Evolutionary conservation across 2,888 invertebrate genomes (phyloP), one percentile per base, ranked within the genome.

Genomic region (Exephanes ischioxanthus): DNA sequence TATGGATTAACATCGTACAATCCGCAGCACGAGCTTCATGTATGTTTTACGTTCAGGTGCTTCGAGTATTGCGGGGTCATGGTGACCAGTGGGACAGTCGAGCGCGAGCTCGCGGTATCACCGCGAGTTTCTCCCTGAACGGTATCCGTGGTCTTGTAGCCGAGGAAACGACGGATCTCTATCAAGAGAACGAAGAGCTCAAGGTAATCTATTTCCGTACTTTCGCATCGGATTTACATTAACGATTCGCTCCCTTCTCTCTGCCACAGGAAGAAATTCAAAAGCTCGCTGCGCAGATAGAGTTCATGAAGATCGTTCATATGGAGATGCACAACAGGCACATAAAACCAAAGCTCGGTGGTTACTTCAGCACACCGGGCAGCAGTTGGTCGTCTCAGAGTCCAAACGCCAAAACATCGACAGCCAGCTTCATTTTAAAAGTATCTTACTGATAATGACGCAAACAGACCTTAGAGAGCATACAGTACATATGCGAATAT

Each of bases 291-390:
- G 97, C 97, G 33, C 98, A 98, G 94, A 98, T 98, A 89, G 98
- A 98, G 94, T 97, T 97, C 94, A 98, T 98, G 97, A 98, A 98
- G 95, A 98, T 98, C 94, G 98, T 98, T 26, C 97, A 98, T 92
- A 98, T 98, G 98, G 97, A 98, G 94, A 96, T 97, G 95, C 97
- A 98, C 95, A 98, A 98, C 94, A 95, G 98, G 6, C 98, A 98
- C 94, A 94, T 98, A 89, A 97, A 97, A 90, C 97, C 97, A 85
- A 97, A 97, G 89, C 96, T 96, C 0, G 97, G 97, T 26, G 97
- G 97, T 1, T 97, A 97, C 94, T 98, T 98, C 94, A 97, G 96
- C 75, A 95, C 96, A 4, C 91, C 91, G 45, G 90, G 91, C 16
- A 91, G 91, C 79, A 89, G 89, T 51, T 91, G 91, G 75, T 85